These are phyloP conservation scores for Stomatorhinus walkeri DNA, from an alignment of 2,797 vertebrate genomes.

Conservation along the genomic window DNA sequence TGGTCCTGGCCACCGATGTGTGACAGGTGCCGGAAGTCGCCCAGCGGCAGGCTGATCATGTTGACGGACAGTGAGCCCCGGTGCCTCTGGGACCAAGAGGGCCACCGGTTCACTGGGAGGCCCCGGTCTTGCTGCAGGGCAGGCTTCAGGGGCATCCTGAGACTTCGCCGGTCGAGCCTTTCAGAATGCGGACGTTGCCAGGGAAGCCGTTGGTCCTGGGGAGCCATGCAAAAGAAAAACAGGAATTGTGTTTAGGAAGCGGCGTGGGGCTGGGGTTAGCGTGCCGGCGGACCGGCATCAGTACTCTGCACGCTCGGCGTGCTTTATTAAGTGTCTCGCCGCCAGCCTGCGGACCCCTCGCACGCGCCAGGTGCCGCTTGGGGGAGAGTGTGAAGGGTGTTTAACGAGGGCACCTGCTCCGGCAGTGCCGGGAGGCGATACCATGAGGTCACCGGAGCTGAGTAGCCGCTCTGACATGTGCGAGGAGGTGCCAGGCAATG, in stretches of 20 bases:
- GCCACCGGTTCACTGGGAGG: slow-evolving; percentile 48
- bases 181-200: no score
- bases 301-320: neutral
- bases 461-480: slow-evolving; percentile 30
- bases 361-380: slow-evolving; percentile 30
- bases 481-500: slow-evolving; percentile 41
- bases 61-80: slow-evolving; percentile 60
- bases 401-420: slow-evolving; percentile 48
- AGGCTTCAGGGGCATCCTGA: slow-evolving; percentile 58
- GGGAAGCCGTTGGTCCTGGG: slow-evolving; percentile 34
- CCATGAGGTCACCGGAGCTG: slow-evolving; percentile 34
- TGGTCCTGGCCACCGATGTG: slow-evolving; percentile 58
- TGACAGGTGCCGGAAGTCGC: slow-evolving; percentile 65
- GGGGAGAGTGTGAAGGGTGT: slow-evolving; percentile 29
- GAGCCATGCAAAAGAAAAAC: slow-evolving; percentile 28
- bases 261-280: neutral
- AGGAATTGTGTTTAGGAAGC: slow-evolving; percentile 14
- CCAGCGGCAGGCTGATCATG: slow-evolving; percentile 75
- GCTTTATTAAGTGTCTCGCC: neutral
- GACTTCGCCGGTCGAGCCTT: neutral
- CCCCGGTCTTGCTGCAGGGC: slow-evolving; percentile 52
- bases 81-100: slow-evolving; percentile 58
- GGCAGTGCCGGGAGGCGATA: slow-evolving; percentile 27
- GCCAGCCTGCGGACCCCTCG: slow-evolving; percentile 34
- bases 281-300: neutral